These are phyloP conservation scores for Acanthaster planci DNA, from an alignment of 35 echinoderm and acorn worm species.

Conservation along the genomic window DNA sequence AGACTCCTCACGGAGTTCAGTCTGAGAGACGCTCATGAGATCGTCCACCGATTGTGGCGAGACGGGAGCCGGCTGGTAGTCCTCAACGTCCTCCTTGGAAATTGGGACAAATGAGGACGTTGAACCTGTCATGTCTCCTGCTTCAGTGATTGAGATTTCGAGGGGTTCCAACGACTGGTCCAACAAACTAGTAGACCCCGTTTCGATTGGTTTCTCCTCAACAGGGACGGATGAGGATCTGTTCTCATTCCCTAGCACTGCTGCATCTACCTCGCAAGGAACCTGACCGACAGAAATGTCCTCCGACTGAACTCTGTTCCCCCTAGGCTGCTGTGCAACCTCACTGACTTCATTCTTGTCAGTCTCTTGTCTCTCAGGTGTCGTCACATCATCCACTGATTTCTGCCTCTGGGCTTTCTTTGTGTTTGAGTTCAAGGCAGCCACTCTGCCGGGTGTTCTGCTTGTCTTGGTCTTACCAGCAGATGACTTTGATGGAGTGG, in stretches of 20 bases:
- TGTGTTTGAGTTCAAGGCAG: background rate
- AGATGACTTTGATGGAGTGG: background rate
- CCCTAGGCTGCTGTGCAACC: too few relatives aligned
- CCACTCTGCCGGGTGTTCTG: slow-evolving; percentile 27
- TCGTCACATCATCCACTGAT: background rate
- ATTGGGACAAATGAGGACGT: slow-evolving; percentile 8
- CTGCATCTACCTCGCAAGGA: background rate
- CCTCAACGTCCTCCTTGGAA: slow-evolving; percentile 18
- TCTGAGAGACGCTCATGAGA: background rate
- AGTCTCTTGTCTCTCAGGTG: background rate
- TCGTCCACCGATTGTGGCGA: background rate
- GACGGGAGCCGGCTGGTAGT: background rate
- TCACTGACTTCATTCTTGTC: background rate
- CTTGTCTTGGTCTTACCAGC: slow-evolving; percentile 26
- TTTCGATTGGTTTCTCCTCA: background rate
- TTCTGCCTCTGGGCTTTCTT: background rate
- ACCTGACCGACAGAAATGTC: slow-evolving; percentile 4
- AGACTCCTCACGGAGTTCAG: slow-evolving; percentile 18
- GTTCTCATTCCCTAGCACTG: background rate
- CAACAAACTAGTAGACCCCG: background rate
- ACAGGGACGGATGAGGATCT: background rate
- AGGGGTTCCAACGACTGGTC: background rate
- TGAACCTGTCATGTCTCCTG: slow-evolving; percentile 3
- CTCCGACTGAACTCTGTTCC: background rate
- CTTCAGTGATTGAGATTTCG: background rate